phyloP scores from a whole-genome alignment of 2,797 vertebrate genomes.

The Onychomys arenicola region DNA sequence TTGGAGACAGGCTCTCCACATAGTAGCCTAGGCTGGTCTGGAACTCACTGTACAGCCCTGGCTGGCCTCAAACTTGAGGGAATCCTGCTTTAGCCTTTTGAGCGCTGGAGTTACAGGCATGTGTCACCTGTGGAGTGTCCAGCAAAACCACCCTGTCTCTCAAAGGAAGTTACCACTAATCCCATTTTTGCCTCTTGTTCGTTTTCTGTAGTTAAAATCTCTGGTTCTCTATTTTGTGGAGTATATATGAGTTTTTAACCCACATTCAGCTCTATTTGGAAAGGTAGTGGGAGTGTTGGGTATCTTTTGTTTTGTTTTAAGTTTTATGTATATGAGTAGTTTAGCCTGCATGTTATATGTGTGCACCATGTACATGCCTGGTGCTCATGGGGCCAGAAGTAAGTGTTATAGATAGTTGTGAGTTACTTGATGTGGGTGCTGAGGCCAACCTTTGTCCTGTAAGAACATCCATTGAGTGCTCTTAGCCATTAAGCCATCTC shows the following conservation, averaged over 20 bases:
- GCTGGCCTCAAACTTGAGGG: not conserved
- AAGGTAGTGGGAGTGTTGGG: not conserved
- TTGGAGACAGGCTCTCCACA: not conserved
- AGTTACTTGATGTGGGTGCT: not conserved
- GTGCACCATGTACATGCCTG: not conserved
- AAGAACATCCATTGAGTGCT: not conserved
- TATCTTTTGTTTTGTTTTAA: not conserved
- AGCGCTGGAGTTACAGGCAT: not conserved
- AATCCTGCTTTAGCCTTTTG: not conserved
- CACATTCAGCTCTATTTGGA: not conserved
- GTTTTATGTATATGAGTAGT: not conserved
- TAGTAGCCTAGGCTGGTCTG: not conserved
- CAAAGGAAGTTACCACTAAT: not conserved
- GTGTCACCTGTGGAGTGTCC: not conserved
- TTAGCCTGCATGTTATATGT: not conserved
- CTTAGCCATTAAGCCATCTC: not conserved
- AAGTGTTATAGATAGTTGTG: not conserved
- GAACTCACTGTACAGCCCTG: not conserved
- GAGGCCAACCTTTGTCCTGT: not conserved
- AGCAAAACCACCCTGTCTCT: not conserved
- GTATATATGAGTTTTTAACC: slow-evolving; percentile 10
- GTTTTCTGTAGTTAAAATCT: slow-evolving; percentile 32
- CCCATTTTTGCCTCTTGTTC: not conserved
- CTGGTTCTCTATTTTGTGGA: not conserved
- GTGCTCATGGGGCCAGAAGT: not conserved